Evolutionary conservation across 2,113 vertebrate genomes (phyloP), one percentile per base, ranked within the genome.

Genomic region (Sprattus sprattus): DNA sequence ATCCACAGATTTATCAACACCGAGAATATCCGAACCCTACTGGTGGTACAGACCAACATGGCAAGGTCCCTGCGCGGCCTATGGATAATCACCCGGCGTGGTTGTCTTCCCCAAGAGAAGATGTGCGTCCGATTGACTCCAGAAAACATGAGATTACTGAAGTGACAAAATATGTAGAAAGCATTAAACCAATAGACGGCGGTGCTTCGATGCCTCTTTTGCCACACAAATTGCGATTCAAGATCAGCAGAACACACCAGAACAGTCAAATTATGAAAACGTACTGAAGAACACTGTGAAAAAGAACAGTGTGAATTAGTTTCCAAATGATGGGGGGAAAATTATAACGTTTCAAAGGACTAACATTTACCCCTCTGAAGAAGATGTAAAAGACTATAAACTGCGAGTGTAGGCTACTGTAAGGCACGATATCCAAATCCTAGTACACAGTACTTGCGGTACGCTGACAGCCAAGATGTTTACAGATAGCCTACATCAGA

Each of bases 201-300:
- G 81, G 7, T 0, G 54, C 45, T 5, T 44, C 39, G 9, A 44
- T 84, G 32, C 81, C 83, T 9, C 85, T 88, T 84, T 54, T 92
- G 47, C 91, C 91, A 5, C 89, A 92, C 83, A 92, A 92, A 87
- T 81, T 92, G 57, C 89, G 91, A 84, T 90, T 89, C 86, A 92
- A 92, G 85, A 45, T 64, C 8, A 75, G n/a, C 39, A 85, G 86
- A 84, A 9, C 44, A 8, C 39, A 57, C 11, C 25, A 47, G 28
- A 60, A 81, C 4, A 20, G n/a, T 45, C 15, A 9, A 20, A 1
- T 25, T 7, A 45, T 75, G 1, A 15, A 32, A 10, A 16, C 71
- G 0, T 78, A 32, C 71, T 44, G 71, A 15, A 39, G 39, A 39
- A 39, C 39, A 39, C 2, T 39, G 39, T 39, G 39, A 39, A 39